Base-by-base conservation (phyloP, 2,888 invertebrate genomes). In the Cremastinae sp. region DNA sequence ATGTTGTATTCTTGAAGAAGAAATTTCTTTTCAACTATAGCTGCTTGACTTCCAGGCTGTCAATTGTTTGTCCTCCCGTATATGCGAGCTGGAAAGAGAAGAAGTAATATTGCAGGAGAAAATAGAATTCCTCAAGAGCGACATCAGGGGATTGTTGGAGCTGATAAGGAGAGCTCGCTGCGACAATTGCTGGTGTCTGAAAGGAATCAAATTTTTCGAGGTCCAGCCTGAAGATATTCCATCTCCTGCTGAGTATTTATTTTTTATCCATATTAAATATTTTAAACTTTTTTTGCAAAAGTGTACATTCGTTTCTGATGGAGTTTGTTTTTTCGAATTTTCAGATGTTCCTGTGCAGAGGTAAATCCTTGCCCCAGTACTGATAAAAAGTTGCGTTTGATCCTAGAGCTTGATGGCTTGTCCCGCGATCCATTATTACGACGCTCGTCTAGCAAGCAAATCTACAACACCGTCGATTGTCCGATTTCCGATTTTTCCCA, bases 121-220 rank as follows among this genome's bases (percentile, higher is more conserved):
- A 51, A 88, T 92, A 71, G 88, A 90, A 75, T 90, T 90, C 79
- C 90, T 92, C 80, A 90, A 91, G 84, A 90, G 90, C 0, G 93
- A 93, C 86, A 88, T 92, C 71, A 90, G 90, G 49, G 91, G 91
- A 8, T 90, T 93, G 68, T 84, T 93, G 56, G 91, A 92, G 84
- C 90, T 92, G 79, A 89, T 93, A 83, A 90, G 92, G 9, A 87
- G 92, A 2, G 91, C 92, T 43, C 84, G 91, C 0, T 90, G 90
- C 80, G 90, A 90, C 78, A 92, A 92, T 85, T 84, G 86, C 85
- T 91, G 91, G 91, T 90, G 90, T 70, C 88, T 91, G 0, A 90
- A 91, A 38, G 91, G 91, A 14, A 91, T 93, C 78, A 90, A 90
- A 82, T 93, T 93, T 86, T 91, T 89, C 79, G 92, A 91, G 74